Conservation (phyloP, 2,113 vertebrate species). For the Pachyramphus minor region DNA sequence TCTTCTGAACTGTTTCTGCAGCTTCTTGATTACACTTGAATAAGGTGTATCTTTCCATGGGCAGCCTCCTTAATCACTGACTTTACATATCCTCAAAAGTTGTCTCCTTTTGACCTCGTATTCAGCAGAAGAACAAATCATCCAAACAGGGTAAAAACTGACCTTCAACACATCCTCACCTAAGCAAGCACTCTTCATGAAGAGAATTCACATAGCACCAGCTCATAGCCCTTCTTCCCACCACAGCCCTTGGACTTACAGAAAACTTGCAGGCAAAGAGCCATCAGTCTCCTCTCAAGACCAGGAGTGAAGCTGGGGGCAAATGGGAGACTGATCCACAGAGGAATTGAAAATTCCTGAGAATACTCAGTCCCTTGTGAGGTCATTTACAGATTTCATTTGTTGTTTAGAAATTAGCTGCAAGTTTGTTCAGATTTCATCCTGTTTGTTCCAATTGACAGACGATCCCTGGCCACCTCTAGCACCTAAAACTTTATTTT, state of each 20-base stretch:
- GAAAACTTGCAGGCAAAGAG: neutral
- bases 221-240: fast-evolving
- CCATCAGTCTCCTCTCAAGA: neutral
- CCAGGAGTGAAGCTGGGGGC: neutral
- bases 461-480: neutral
- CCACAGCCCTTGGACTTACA: fast-evolving
- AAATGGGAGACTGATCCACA: neutral
- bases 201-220: neutral
- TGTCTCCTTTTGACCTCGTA: neutral
- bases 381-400: neutral
- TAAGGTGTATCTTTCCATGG: neutral
- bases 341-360: neutral
- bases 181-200: neutral
- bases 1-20: neutral
- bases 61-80: neutral
- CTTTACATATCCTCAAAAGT: neutral
- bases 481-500: neutral
- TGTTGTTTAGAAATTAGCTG: neutral
- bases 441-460: neutral
- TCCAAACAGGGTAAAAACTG: neutral
- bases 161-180: neutral
- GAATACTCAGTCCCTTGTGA: neutral
- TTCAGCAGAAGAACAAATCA: neutral
- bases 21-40: neutral
- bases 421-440: neutral